A percentile compares a stretch with the other conserved stretches of the same genome.
phyloP scores from a whole-genome alignment of 2,797 vertebrate genomes.

The Geotrypetes seraphini region DNA sequence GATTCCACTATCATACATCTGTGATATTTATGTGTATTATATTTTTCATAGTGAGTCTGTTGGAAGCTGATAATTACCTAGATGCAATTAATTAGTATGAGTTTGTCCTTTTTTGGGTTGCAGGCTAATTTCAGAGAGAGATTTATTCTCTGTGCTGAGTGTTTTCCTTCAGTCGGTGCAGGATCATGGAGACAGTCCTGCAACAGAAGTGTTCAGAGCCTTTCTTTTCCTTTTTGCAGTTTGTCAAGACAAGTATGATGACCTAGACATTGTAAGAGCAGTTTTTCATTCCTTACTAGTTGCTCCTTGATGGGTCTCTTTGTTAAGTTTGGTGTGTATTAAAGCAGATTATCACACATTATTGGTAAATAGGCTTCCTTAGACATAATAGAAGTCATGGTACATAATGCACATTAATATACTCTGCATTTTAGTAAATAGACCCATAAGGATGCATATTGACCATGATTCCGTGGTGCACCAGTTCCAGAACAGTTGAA shows the following conservation, averaged over 20 bases:
- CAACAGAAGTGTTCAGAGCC: slow-evolving; percentile 60
- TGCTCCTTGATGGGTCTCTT: no score
- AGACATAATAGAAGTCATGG: no score
- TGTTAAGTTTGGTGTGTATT: no score
- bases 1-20: no score
- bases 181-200: slow-evolving; percentile 48
- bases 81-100: no score
- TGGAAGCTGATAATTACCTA: background rate
- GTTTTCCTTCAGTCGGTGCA: slow-evolving; percentile 63
- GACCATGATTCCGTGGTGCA: no score
- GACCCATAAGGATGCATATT: no score
- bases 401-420: no score
- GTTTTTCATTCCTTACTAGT: background rate
- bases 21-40: background rate
- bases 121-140: slow-evolving; percentile 76
- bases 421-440: no score
- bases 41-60: background rate
- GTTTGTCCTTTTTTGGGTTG: slow-evolving; percentile 17
- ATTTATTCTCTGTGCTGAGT: slow-evolving; percentile 66
- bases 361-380: no score
- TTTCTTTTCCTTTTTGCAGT: slow-evolving; percentile 76
- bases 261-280: slow-evolving; percentile 58
- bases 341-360: no score
- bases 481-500: no score
- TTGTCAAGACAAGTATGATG: slow-evolving; percentile 63